Conservation (phyloP, 1,140 invertebrate genomes). For the Polypedilum vanderplanki region DNA sequence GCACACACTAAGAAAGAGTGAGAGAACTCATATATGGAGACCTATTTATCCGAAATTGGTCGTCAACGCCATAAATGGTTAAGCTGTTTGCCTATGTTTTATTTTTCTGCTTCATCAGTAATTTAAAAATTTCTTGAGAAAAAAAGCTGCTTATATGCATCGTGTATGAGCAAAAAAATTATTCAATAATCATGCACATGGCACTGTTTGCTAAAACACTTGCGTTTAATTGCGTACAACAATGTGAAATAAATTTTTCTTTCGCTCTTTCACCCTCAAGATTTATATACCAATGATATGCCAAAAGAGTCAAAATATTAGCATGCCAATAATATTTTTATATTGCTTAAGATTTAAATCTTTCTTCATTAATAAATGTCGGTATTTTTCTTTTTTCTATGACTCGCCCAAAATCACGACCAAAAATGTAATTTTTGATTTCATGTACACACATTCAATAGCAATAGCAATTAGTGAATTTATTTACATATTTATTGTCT, state of each 20-base stretch:
- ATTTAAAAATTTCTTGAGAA: neutral
- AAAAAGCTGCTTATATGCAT: conserved; percentile 5
- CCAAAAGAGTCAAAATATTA: neutral
- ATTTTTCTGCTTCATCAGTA: conserved; percentile 1
- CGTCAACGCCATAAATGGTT: neutral
- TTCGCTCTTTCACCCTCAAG: neutral
- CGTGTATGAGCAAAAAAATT: neutral
- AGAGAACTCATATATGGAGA: neutral
- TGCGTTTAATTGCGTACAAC: neutral
- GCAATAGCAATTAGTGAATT: too few relatives aligned
- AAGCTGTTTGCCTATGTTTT: conserved; percentile 21
- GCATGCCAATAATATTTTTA: neutral
- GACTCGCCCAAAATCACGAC: too few relatives aligned
- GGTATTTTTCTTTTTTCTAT: too few relatives aligned
- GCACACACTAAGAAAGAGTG: neutral
- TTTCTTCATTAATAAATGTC: too few relatives aligned
- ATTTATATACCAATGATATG: neutral
- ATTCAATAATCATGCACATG: neutral
- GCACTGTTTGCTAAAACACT: neutral
- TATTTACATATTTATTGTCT: too few relatives aligned
- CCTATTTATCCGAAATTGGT: conserved; percentile 7
- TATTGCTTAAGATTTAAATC: too few relatives aligned
- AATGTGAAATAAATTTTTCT: neutral
- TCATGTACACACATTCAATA: too few relatives aligned
- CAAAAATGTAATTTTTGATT: too few relatives aligned